Percentiles rank a stretch among this genome's conserved stretches.
phyloP scores from a whole-genome alignment of 2,797 vertebrate genomes.

The Varecia variegata region DNA sequence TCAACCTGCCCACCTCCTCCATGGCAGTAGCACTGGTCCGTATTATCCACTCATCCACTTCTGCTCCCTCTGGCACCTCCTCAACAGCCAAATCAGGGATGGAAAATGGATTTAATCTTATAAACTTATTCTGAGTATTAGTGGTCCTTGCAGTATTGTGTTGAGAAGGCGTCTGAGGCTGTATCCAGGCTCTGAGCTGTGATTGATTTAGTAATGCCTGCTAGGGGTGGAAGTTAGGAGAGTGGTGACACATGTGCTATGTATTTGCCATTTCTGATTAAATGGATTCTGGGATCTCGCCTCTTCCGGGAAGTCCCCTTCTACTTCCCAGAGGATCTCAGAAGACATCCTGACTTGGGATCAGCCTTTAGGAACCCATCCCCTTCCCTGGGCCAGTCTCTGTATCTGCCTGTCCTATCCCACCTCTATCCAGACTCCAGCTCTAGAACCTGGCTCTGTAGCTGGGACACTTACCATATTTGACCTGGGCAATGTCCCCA shows the following conservation, averaged over 20 bases:
- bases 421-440: not conserved
- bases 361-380: not conserved
- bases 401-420: not conserved
- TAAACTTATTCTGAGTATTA: not conserved
- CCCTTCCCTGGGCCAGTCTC: not conserved
- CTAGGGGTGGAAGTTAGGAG: not conserved
- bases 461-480: constrained; percentile 90
- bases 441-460: not conserved
- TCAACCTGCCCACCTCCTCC: not conserved
- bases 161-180: not conserved
- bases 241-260: not conserved
- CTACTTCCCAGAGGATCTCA: not conserved
- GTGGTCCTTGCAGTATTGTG: not conserved
- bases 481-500: constrained; percentile 97
- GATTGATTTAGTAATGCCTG: constrained; percentile 24
- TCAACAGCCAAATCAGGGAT: not conserved
- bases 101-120: not conserved
- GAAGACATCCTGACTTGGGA: not conserved
- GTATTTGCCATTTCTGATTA: not conserved
- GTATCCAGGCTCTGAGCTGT: not conserved
- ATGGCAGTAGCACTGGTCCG: not conserved
- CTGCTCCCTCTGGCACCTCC: not conserved
- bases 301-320: not conserved
- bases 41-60: not conserved
- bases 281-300: not conserved